Base-by-base conservation (phyloP, 2,888 invertebrate species). In the Saturnia pavonia region DNA sequence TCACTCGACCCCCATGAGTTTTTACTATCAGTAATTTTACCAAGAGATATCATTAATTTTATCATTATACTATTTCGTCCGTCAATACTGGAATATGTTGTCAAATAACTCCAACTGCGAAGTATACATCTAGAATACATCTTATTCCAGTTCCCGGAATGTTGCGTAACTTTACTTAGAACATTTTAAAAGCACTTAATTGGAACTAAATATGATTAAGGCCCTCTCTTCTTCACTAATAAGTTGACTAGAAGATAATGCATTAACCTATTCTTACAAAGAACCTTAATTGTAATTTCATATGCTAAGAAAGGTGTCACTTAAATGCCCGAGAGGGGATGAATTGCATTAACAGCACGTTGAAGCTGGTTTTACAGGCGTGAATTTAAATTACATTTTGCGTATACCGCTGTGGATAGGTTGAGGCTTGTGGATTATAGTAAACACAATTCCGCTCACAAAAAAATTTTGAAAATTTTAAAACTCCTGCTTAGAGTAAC, bases 351-450 rank as follows among this genome's bases (percentile, higher is more conserved):
- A 89, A 79, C 82, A 83, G 85, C 88, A 89, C 89, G 86, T 60
- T 60, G 88, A 89, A 90, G 88, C 83, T 84, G 86, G 88, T 91
- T 89, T 88, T 86, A 86, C 84, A 86, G 84, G 82, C 86, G 84
- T 88, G 86, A 88, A 91, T 89, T 89, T 86, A 90, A 89, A 90
- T 89, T 88, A 82, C 82, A 67, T 78, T 87, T 83, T 82, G 79
- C 83, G 78, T 81, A 78, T 79, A 72, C 74, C 77, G 77, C 72
- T 78, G 74, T 75, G 75, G 71, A 74, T 75, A 76, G 71, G 74
- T 75, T 74, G 72, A 75, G n/a, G 63, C 54, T 34, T 51, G 19
- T 25, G 69, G 63, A 66, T 66, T 42, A 51, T 34, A 16, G 27
- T 54, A 67, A 7, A n/a, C 40, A 60, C 63, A 66, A 54, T 66